These are phyloP conservation scores for Tupaia tana DNA, from an alignment of 2,113 vertebrate species.

Conservation along the genomic window DNA sequence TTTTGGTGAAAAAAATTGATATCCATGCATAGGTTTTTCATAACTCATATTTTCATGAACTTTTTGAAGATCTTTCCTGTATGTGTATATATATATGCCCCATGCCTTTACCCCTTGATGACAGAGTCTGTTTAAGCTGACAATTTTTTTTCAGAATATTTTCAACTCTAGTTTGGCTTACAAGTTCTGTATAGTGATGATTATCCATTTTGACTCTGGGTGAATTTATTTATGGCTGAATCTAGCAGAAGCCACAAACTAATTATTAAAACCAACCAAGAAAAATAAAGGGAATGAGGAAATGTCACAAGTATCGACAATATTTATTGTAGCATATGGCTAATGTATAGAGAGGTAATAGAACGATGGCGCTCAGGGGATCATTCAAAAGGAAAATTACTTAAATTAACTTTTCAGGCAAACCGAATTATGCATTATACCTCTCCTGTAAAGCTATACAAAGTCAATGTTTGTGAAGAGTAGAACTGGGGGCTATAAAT, in stretches of 20 bases:
- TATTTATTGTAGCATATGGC: conserved; percentile 75
- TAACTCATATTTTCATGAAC: no score
- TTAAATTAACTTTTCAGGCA: conserved; percentile 80
- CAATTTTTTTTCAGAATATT: background rate
- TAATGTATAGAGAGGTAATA: conserved; percentile 75
- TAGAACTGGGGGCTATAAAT: conserved; percentile 46
- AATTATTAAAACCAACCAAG: conserved; percentile 66
- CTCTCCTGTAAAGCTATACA: conserved; percentile 74
- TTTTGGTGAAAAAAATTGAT: no score
- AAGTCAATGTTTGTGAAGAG: conserved; percentile 80
- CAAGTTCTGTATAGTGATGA: conserved; percentile 54
- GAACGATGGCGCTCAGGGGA: conserved; percentile 71
- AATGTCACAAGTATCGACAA: conserved; percentile 68
- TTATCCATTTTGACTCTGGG: conserved; percentile 62
- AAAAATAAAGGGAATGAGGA: conserved; percentile 69
- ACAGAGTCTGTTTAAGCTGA: conserved; percentile 29
- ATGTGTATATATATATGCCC: background rate
- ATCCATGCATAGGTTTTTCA: no score
- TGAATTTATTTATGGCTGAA: conserved; percentile 57
- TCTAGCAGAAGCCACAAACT: conserved; percentile 52
- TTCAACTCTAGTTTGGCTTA: background rate
- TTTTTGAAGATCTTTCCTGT: no score
- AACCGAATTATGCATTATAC: conserved; percentile 71
- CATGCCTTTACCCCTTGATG: background rate
- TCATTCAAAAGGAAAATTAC: conserved; percentile 81